Percentiles rank a stretch among this genome's conserved stretches.
Conservation (phyloP, 2,113 vertebrate species). For the Monopterus albus region DNA sequence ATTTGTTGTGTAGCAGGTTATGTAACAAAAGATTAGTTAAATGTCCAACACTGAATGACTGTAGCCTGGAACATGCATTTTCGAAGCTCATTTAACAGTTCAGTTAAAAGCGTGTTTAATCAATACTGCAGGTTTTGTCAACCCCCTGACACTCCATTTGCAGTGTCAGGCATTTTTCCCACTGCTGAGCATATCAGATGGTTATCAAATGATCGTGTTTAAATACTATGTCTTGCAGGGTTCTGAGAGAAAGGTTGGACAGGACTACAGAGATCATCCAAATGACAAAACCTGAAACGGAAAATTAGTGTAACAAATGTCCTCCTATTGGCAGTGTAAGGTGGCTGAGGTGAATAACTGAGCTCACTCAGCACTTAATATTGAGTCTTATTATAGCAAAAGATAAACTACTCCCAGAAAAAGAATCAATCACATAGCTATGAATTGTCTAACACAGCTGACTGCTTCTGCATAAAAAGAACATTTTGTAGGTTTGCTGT, state of each 20-base stretch:
- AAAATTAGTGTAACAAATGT: constrained; percentile 59
- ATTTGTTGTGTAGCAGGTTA: background rate
- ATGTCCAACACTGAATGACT: constrained; percentile 3
- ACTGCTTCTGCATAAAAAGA: constrained; percentile 42
- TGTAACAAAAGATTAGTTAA: background rate
- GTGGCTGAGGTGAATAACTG: constrained; percentile 51
- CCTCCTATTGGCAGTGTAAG: constrained; percentile 27
- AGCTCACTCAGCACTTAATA: constrained; percentile 47
- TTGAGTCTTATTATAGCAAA: constrained; percentile 47
- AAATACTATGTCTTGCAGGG: constrained; percentile 4
- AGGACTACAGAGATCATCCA: constrained; percentile 16
- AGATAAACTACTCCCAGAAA: constrained; percentile 28
- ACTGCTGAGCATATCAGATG: constrained; percentile 19
- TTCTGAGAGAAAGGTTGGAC: constrained; percentile 7
- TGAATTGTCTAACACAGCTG: constrained; percentile 25
- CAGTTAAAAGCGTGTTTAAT: constrained; percentile 53
- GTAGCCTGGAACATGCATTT: constrained; percentile 13
- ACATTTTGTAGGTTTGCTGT: constrained; percentile 42
- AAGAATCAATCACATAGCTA: constrained; percentile 48
- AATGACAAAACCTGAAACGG: constrained; percentile 33
- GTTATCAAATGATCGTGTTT: constrained; percentile 45
- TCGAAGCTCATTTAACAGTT: constrained; percentile 35
- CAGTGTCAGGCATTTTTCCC: constrained; percentile 36
- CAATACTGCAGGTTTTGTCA: constrained; percentile 37
- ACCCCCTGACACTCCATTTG: constrained; percentile 21